Conservation (phyloP, 2,888 invertebrate genomes). For the Cordilura impudica region DNA sequence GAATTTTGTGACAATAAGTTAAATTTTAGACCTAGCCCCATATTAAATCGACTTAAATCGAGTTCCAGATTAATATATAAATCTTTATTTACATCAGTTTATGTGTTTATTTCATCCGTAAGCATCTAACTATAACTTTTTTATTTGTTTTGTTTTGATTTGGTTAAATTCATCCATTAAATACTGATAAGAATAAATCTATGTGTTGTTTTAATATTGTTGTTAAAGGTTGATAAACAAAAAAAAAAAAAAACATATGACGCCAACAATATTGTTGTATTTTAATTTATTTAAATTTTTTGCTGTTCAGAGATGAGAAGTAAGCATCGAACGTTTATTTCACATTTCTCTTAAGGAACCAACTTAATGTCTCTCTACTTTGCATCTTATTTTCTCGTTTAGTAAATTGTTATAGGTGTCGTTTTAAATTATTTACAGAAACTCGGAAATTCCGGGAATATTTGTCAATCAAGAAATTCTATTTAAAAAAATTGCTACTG, state of each 20-base stretch:
- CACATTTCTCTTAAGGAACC: slow-evolving; percentile 28
- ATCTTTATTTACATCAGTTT: too few species aligned
- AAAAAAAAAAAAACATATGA: neutral
- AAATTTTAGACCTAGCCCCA: too few species aligned
- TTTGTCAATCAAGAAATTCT: slow-evolving; percentile 51
- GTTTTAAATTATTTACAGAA: slow-evolving; percentile 35
- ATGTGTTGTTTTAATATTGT: slow-evolving; percentile 6
- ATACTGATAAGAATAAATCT: slow-evolving; percentile 49
- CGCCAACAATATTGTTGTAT: slow-evolving; percentile 11
- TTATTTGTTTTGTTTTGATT: neutral
- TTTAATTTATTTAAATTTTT: slow-evolving; percentile 20
- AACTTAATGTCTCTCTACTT: slow-evolving; percentile 14
- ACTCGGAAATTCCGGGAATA: slow-evolving; percentile 48
- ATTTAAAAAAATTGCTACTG: slow-evolving; percentile 45
- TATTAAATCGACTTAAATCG: too few species aligned
- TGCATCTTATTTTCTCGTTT: slow-evolving; percentile 11
- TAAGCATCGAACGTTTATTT: neutral
- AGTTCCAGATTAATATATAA: too few species aligned
- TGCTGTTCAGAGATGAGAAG: neutral
- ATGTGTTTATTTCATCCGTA: too few species aligned
- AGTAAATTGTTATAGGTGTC: slow-evolving; percentile 8
- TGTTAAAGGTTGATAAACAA: neutral
- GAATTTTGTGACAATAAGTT: too few species aligned
- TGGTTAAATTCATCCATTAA: slow-evolving; percentile 13
- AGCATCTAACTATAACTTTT: too few species aligned